A percentile compares a stretch with the other conserved stretches of the same genome.
phyloP scores from a whole-genome alignment of 1,140 invertebrate genomes.

The Calosoma granatense region DNA sequence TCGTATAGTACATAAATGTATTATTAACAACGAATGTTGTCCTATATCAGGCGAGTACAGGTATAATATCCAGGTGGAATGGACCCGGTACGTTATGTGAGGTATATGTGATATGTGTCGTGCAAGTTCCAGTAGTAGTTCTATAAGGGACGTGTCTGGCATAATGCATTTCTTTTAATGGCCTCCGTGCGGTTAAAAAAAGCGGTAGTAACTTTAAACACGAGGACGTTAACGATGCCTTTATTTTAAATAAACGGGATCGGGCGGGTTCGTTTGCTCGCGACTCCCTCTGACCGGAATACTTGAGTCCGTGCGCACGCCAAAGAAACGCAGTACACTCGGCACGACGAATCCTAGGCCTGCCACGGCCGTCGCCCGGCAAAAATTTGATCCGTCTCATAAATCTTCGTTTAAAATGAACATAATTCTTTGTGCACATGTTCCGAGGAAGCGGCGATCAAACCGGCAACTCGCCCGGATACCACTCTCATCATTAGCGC shows the following conservation, averaged over 20 bases:
- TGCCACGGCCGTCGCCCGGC: not conserved
- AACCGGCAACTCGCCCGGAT: not conserved
- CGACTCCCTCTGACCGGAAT: not conserved
- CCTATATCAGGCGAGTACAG: too few species aligned
- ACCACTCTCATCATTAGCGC: slow-evolving; percentile 7
- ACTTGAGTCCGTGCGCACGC: not conserved
- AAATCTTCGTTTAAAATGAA: not conserved
- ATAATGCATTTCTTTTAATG: slow-evolving; percentile 7
- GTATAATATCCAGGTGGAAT: too few species aligned
- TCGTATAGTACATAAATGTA: too few species aligned
- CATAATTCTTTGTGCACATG: slow-evolving; percentile 3
- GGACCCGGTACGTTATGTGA: too few species aligned
- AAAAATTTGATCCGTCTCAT: slow-evolving; percentile 3
- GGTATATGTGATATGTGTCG: not conserved
- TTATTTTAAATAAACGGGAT: slow-evolving; percentile 3
- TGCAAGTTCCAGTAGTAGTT: not conserved
- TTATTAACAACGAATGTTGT: too few species aligned
- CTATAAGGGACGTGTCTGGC: not conserved
- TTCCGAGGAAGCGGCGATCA: not conserved
- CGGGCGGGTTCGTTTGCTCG: not conserved
- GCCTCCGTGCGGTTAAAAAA: not conserved
- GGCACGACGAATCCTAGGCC: too few species aligned
- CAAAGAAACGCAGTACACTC: too few species aligned
- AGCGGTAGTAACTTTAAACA: not conserved
- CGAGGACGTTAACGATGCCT: slow-evolving; percentile 1